These are phyloP conservation scores for Anorthoa munda DNA, from an alignment of 2,888 invertebrate species.

Conservation along the genomic window DNA sequence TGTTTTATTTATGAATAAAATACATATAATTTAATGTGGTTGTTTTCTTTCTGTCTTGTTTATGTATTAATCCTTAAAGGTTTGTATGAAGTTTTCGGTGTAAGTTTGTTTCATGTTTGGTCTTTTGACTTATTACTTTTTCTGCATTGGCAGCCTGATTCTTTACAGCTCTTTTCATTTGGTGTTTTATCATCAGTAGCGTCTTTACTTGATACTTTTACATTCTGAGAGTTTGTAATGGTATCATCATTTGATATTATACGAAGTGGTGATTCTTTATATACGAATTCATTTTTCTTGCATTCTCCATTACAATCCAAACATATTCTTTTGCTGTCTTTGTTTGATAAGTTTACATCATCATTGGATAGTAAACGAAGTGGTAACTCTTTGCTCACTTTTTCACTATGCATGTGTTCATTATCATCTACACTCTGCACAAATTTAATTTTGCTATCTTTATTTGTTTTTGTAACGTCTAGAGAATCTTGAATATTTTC, in stretches of 20 bases:
- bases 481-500: neutral
- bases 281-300: neutral
- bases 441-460: constrained; percentile 2
- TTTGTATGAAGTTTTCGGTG: neutral
- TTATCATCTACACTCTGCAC: neutral
- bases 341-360: neutral
- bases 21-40: constrained; percentile 15
- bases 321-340: neutral
- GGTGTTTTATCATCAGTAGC: neutral
- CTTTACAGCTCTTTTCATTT: neutral
- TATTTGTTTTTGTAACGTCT: neutral
- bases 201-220: neutral
- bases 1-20: constrained; percentile 42
- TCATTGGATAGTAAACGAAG: neutral
- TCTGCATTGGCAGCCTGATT: neutral
- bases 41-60: constrained; percentile 16
- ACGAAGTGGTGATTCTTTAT: constrained; percentile 25
- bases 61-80: neutral
- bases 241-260: constrained; percentile 25
- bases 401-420: neutral
- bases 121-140: constrained; percentile 12
- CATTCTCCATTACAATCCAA: neutral
- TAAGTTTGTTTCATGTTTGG: neutral
- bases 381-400: neutral
- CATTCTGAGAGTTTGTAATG: neutral